phyloP scores from a whole-genome alignment of 2,113 vertebrate genomes.

The Dolichallabes microphthalmus region DNA sequence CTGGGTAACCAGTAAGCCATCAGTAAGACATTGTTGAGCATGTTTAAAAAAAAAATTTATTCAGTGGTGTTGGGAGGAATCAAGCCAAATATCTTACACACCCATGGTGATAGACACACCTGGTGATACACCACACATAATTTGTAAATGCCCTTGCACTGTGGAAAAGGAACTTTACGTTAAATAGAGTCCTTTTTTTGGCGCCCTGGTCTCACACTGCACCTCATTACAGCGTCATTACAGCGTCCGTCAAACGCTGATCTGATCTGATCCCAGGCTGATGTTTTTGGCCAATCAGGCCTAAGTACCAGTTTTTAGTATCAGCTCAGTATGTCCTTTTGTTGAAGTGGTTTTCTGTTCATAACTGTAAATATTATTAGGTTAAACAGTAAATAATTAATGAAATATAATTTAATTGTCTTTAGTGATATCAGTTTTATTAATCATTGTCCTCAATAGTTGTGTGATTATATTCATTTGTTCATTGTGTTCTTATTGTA shows the following conservation, averaged over 20 bases:
- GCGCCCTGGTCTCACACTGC: neutral
- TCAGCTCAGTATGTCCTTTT: neutral
- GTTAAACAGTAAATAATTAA: neutral
- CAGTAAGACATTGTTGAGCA: no score
- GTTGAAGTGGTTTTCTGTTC: neutral
- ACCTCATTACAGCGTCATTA: neutral
- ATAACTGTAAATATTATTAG: neutral
- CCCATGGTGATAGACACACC: no score
- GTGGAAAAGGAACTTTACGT: no score
- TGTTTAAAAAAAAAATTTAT: no score
- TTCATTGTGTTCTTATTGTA: neutral
- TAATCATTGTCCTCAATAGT: neutral
- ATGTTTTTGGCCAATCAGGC: neutral
- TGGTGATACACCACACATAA: no score
- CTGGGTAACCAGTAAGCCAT: no score
- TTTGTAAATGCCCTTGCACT: no score
- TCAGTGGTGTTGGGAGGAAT: no score
- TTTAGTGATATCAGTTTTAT: neutral
- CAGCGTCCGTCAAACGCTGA: neutral
- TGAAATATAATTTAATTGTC: neutral
- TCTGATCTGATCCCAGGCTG: no score
- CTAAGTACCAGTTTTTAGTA: neutral
- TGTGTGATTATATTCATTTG: neutral
- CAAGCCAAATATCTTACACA: no score
- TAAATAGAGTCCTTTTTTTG: neutral